Evolutionary conservation across 2,113 vertebrate species (phyloP).

Genomic region (Ovis aries): DNA sequence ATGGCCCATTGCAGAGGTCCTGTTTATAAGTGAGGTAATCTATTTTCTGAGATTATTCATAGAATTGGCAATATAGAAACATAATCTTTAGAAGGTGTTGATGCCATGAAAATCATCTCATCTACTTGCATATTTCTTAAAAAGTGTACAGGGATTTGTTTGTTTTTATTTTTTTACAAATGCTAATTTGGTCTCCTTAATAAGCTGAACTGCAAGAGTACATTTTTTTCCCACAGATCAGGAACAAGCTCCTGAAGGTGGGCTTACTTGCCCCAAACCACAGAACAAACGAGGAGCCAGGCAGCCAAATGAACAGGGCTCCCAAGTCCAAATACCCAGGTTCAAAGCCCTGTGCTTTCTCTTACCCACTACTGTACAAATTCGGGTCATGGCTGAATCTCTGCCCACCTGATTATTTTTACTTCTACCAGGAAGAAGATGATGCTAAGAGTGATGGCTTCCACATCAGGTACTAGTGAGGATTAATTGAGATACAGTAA

Average conservation of each 20-base stretch:
- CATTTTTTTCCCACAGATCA: background rate
- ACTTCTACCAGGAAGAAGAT: background rate
- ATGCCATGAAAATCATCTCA: background rate
- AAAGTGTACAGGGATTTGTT: background rate
- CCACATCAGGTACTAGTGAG: background rate
- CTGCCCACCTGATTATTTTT: background rate
- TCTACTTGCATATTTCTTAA: background rate
- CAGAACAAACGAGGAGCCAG: background rate
- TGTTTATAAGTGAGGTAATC: background rate
- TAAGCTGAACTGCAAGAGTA: background rate
- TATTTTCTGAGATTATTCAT: background rate
- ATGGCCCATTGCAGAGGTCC: background rate
- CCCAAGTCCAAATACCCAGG: background rate
- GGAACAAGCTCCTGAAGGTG: background rate
- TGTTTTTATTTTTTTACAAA: background rate
- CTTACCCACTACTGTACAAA: background rate
- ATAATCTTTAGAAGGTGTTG: background rate
- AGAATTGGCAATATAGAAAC: background rate
- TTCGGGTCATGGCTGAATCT: background rate
- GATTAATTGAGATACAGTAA: background rate
- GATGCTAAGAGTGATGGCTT: background rate
- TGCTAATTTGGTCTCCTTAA: background rate
- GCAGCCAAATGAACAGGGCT: background rate
- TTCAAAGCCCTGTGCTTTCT: background rate
- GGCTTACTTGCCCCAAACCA: background rate